These are phyloP conservation scores for Eulacestoma nigropectus DNA, from an alignment of 2,113 vertebrate species.

Conservation along the genomic window DNA sequence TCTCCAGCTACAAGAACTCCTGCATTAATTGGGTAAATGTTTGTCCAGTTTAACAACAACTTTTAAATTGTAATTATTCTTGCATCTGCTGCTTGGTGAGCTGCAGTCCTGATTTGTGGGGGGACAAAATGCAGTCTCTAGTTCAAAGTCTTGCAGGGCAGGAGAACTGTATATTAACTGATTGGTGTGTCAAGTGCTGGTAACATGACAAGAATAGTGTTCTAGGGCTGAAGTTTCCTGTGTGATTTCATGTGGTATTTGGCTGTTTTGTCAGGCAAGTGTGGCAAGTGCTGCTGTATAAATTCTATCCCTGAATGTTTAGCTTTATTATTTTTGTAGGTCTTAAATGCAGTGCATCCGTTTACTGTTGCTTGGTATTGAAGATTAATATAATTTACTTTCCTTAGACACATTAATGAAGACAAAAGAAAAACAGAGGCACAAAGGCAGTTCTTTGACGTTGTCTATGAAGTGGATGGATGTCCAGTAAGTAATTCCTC, in stretches of 20 bases:
- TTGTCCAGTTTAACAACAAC: neutral
- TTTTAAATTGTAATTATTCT: neutral
- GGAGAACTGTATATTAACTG: neutral
- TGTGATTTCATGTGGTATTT: neutral
- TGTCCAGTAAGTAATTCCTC: slow-evolving; percentile 86
- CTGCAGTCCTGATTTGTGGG: neutral
- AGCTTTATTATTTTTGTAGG: neutral
- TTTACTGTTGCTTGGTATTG: neutral
- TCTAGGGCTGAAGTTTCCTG: neutral
- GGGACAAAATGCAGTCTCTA: neutral
- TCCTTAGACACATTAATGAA: slow-evolving; percentile 92
- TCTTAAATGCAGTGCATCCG: neutral
- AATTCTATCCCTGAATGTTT: neutral
- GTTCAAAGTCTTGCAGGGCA: neutral
- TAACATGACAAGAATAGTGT: neutral
- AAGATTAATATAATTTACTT: neutral
- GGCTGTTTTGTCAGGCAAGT: neutral
- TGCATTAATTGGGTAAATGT: neutral
- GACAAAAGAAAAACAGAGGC: slow-evolving; percentile 99
- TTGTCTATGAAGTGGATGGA: slow-evolving; percentile 97
- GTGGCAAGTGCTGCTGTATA: neutral
- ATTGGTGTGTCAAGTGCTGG: neutral
- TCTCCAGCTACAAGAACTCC: neutral
- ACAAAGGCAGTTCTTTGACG: slow-evolving; percentile 97
- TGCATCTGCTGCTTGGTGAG: neutral